Percentiles rank a stretch among this genome's conserved stretches.
Evolutionary conservation across 1,140 invertebrate genomes (phyloP).

Genomic region (Heliconius hermathena): DNA sequence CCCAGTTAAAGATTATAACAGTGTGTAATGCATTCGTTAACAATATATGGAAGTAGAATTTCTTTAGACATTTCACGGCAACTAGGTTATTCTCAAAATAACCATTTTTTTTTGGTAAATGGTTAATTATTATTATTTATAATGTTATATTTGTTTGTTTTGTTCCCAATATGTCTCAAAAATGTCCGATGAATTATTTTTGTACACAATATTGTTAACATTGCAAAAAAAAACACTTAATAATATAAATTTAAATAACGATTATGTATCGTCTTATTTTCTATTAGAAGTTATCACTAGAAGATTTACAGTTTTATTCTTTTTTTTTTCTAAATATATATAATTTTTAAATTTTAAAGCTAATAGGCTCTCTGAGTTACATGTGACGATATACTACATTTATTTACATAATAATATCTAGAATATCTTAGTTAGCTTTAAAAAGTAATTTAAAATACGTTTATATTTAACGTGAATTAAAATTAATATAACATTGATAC

Average conservation of each 20-base stretch:
- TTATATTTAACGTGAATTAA: neutral
- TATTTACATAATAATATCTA: constrained; percentile 31
- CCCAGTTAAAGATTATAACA: neutral
- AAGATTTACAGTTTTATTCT: constrained; percentile 2
- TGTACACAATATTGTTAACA: neutral
- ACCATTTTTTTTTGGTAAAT: neutral
- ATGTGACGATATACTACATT: constrained; percentile 22
- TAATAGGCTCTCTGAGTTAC: constrained; percentile 14
- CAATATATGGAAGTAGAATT: neutral
- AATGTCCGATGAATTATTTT: neutral
- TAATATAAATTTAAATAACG: neutral
- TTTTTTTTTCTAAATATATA: neutral
- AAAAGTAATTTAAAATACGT: neutral
- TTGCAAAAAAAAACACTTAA: neutral
- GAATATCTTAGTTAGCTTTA: neutral
- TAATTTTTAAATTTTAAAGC: constrained; percentile 28
- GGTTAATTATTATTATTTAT: neutral
- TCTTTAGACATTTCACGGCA: neutral
- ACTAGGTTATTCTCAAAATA: neutral
- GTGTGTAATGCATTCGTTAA: neutral
- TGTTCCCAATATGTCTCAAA: neutral
- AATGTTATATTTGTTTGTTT: neutral
- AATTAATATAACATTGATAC: neutral
- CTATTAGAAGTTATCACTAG: neutral
- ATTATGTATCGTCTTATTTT: neutral